Evolutionary conservation across 2,797 vertebrate species (phyloP), one percentile per base, ranked within the genome.

Genomic region (Danio albolineatus): DNA sequence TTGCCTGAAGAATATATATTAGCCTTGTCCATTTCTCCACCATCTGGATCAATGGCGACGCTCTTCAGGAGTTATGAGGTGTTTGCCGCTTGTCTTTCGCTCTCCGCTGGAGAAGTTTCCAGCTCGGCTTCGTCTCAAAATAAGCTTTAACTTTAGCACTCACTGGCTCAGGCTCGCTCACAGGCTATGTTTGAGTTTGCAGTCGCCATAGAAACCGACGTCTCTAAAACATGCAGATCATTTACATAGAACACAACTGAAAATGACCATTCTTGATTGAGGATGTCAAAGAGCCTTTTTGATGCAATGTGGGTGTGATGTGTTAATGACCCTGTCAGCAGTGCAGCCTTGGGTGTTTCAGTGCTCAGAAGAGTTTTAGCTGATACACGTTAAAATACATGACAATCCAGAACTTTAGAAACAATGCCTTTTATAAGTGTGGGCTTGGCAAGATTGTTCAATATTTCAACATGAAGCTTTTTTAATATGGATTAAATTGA

Each of bases 151-250:
- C 62, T 77, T 56, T 36, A 57, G 19, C 21, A n/a, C 65, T 60
- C 4, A 2, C 64, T 67, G 61, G 59, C 57, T 74, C n/a, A 64
- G 59, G 48, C 43, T 66, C 28, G 28, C 28, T 28, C 67, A 51
- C 48, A 66, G 56, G 72, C 61, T 8, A 43, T 72, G 76, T 69
- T 36, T 73, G 51, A 70, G 85, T 78, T 84, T 84, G 86, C 85
- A 41, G 93, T 94, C 90, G 92, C 92, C 92, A 94, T 93, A 91
- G 93, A 90, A 93, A 94, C 92, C 85, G 81, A 85, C 88, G 84
- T 87, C 78, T 70, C 62, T 76, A 53, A 21, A 44, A 44, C 77
- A 53, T 10, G 54, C 72, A 19, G 83, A 82, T 80, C 60, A 53
- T 67, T 82, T 65, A 64, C 72, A 77, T 43, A 28, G 13, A 65